Evolutionary conservation across 2,797 vertebrate species (phyloP).

Genomic region (Cuniculus paca): DNA sequence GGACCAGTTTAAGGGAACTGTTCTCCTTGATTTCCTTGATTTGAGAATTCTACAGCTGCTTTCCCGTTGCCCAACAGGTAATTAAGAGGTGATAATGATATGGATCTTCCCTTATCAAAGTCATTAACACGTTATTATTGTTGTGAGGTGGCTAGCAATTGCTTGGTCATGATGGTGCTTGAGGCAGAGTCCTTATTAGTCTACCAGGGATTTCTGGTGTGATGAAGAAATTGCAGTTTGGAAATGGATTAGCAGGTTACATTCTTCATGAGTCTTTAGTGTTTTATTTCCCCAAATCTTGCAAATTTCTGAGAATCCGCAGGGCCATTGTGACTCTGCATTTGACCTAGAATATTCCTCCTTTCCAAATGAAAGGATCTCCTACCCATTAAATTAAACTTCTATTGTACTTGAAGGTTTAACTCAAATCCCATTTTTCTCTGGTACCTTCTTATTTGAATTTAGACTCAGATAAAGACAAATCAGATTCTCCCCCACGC

Average conservation of each 20-base stretch:
- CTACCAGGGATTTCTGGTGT: constrained; percentile 57
- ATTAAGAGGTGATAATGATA: constrained; percentile 80
- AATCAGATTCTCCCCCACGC: neutral
- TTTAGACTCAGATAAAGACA: neutral
- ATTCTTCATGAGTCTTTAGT: neutral
- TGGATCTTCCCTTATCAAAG: constrained; percentile 66
- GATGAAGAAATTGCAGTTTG: constrained; percentile 49
- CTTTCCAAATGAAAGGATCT: neutral
- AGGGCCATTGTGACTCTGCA: neutral
- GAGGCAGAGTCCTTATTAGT: constrained; percentile 51
- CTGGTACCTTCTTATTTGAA: neutral
- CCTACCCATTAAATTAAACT: neutral
- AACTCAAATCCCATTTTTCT: neutral
- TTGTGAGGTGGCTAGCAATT: constrained; percentile 43
- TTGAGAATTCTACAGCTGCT: constrained; percentile 54
- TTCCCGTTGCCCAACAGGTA: constrained; percentile 76
- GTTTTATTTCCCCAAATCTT: constrained; percentile 43
- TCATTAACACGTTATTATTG: constrained; percentile 71
- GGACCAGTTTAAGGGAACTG: constrained; percentile 28
- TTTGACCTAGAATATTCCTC: neutral
- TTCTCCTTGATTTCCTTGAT: neutral
- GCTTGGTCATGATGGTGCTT: neutral
- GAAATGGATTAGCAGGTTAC: constrained; percentile 71
- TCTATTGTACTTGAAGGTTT: neutral
- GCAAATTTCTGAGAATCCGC: constrained; percentile 19